These are phyloP conservation scores for Macaca mulatta DNA, from an alignment of 2,113 vertebrate genomes.

Conservation along the genomic window DNA sequence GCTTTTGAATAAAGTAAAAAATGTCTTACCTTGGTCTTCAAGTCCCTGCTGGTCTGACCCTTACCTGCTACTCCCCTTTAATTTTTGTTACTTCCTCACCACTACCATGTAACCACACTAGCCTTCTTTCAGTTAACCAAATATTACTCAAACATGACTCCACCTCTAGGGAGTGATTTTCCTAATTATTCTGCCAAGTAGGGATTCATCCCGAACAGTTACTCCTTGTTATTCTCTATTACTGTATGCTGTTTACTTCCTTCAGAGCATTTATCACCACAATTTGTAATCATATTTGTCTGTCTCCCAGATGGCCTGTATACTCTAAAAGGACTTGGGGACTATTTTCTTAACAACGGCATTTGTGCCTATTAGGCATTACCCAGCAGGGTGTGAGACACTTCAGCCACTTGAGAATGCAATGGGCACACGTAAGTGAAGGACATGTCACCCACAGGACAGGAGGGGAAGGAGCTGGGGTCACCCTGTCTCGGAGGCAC, in stretches of 20 bases:
- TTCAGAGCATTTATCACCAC: no score
- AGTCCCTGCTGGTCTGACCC: neutral
- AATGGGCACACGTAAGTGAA: neutral
- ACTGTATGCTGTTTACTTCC: no score
- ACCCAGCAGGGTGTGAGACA: neutral
- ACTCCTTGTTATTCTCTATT: neutral
- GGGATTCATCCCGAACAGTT: neutral
- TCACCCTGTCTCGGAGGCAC: rapidly evolving
- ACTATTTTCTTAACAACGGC: neutral
- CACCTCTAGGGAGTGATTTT: neutral
- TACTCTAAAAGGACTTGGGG: neutral
- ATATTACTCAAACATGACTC: rapidly evolving
- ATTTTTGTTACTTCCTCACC: neutral
- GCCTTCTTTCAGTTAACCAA: neutral
- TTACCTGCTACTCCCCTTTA: no score
- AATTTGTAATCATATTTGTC: rapidly evolving
- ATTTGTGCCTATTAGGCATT: rapidly evolving
- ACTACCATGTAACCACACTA: neutral
- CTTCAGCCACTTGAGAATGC: rapidly evolving
- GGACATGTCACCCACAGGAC: neutral
- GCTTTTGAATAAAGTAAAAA: neutral
- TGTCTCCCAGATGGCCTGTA: neutral
- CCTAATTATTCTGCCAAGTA: neutral
- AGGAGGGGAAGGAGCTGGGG: neutral
- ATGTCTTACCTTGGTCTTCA: neutral